A percentile compares a stretch with the other conserved stretches of the same genome.
phyloP scores from a whole-genome alignment of 2,113 vertebrate species.

The Climacteris rufus region DNA sequence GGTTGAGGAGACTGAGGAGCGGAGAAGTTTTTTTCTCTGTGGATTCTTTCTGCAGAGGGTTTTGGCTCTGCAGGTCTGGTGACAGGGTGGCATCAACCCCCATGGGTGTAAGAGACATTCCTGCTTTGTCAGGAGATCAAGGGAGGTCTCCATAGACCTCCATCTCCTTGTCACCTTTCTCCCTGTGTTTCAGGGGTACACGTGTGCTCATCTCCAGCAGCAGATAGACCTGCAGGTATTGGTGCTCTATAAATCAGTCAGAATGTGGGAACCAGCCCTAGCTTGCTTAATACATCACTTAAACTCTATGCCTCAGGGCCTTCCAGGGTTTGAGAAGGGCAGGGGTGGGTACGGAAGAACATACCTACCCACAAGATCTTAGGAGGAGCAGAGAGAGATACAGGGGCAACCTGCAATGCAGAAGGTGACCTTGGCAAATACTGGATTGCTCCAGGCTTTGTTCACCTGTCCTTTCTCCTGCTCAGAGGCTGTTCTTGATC shows the following conservation, averaged over 20 bases:
- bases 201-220: neutral
- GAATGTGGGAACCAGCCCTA: neutral
- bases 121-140: neutral
- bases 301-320: neutral
- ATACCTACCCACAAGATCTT: neutral
- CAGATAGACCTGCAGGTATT: neutral
- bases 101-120: neutral
- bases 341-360: neutral
- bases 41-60: neutral
- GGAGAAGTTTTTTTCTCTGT: neutral
- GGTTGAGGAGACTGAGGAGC: neutral
- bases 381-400: neutral
- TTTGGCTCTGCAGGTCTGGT: neutral
- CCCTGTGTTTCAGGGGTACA: fast-evolving
- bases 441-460: neutral
- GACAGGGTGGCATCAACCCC: neutral
- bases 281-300: neutral
- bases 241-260: neutral
- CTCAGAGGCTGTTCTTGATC: neutral
- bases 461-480: neutral
- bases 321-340: neutral
- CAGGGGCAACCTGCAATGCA: neutral
- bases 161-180: neutral
- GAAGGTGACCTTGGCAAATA: neutral
- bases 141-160: neutral